These are phyloP conservation scores for Pantherophis vulpinus DNA, from an alignment of 2,797 vertebrate genomes.

Conservation along the genomic window DNA sequence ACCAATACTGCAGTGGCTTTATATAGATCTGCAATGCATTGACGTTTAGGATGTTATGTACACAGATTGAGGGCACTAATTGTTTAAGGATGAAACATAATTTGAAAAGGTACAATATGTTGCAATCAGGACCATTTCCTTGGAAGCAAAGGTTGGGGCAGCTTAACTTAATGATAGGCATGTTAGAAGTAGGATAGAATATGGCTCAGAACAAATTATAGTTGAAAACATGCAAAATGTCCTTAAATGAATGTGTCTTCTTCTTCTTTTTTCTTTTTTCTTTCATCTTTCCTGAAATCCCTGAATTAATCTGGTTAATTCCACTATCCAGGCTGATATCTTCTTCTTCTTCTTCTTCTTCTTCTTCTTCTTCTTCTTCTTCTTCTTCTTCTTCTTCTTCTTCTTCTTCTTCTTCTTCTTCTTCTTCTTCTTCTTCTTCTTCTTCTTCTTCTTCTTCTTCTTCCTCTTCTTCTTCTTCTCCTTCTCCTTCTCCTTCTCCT, in stretches of 20 bases:
- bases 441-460: too few species aligned
- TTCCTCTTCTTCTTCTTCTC: fast-evolving
- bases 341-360: too few species aligned
- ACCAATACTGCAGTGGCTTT: neutral
- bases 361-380: too few species aligned
- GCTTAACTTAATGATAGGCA: neutral
- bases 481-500: too few species aligned
- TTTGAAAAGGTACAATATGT: neutral
- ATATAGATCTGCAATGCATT: neutral
- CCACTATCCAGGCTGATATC: too few species aligned
- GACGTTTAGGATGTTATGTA: neutral
- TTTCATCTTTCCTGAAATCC: too few species aligned
- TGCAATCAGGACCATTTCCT: neutral
- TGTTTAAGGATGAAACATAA: neutral
- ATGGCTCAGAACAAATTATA: neutral
- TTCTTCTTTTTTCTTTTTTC: neutral
- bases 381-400: too few species aligned
- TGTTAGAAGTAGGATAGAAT: neutral
- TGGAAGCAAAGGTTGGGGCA: neutral
- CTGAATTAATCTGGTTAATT: too few species aligned
- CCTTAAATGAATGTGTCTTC: neutral
- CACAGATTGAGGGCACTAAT: neutral
- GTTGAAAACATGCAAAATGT: neutral
- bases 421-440: too few species aligned
- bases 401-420: too few species aligned